Conservation (phyloP, 2,797 vertebrate genomes). For the Melanotaenia trifasciata region DNA sequence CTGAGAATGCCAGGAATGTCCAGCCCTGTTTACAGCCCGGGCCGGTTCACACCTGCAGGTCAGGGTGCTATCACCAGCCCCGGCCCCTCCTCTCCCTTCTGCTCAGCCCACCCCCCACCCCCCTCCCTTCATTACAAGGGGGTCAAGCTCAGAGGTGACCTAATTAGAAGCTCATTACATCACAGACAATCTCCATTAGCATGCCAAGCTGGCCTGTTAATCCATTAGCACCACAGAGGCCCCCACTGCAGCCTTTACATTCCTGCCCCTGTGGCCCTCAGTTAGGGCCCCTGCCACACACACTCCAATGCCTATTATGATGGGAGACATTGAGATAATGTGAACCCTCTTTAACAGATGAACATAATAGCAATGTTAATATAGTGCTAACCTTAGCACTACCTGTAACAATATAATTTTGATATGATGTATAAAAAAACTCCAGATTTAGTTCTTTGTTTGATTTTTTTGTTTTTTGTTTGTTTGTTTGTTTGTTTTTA, state of each 20-base stretch:
- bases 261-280: slow-evolving; percentile 82
- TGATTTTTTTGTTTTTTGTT: too few relatives aligned
- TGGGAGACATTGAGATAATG: slow-evolving; percentile 25
- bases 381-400: background rate
- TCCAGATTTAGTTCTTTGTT: too few relatives aligned
- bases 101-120: slow-evolving; percentile 48
- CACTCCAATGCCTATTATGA: slow-evolving; percentile 40
- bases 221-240: slow-evolving; percentile 89
- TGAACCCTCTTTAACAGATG: slow-evolving; percentile 3
- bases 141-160: slow-evolving; percentile 94
- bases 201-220: slow-evolving; percentile 91
- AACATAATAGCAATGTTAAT: slow-evolving; percentile 19
- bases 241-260: slow-evolving; percentile 86
- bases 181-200: slow-evolving; percentile 93
- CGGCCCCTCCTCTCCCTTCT: slow-evolving; percentile 72
- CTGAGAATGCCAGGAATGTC: slow-evolving; percentile 85
- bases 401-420: background rate
- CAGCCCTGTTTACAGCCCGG: slow-evolving; percentile 81
- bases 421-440: slow-evolving; percentile 8
- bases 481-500: too few relatives aligned
- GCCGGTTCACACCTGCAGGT: slow-evolving; percentile 87
- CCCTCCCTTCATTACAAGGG: slow-evolving; percentile 88
- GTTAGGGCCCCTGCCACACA: slow-evolving; percentile 68
- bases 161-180: slow-evolving; percentile 99
- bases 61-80: slow-evolving; percentile 85